Percentiles rank a stretch among this genome's conserved stretches.
phyloP scores from a whole-genome alignment of 2,113 vertebrate species.

The Archocentrus centrarchus region DNA sequence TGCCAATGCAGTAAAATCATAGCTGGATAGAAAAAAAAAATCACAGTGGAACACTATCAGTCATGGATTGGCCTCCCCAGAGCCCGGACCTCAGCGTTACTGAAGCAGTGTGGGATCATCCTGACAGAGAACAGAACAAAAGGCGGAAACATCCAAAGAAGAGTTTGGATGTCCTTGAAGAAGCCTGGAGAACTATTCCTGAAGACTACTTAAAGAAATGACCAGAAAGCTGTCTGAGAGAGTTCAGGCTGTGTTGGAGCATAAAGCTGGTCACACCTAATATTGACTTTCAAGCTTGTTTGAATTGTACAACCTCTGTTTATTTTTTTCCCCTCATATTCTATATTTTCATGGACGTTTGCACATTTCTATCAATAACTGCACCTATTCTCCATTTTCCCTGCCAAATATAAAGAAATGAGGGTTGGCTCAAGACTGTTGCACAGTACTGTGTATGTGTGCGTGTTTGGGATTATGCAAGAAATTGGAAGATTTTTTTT shows the following conservation, averaged over 20 bases:
- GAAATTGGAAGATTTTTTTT: neutral
- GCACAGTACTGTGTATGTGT: neutral
- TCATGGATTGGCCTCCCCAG: no score
- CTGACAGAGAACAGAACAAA: no score
- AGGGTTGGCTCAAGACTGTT: neutral
- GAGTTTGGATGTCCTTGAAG: no score
- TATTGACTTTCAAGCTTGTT: no score
- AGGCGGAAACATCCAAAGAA: neutral
- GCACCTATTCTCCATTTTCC: neutral
- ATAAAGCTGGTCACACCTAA: neutral
- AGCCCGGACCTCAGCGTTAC: no score
- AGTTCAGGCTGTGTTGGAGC: neutral
- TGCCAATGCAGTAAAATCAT: no score
- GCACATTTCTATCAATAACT: neutral
- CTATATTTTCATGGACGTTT: neutral
- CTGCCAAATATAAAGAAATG: neutral
- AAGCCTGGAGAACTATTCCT: no score
- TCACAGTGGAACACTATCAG: no score
- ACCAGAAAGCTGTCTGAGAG: no score
- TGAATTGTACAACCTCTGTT: neutral
- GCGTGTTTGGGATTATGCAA: neutral
- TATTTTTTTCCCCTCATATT: neutral
- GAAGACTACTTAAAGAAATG: no score
- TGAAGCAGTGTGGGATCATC: no score
- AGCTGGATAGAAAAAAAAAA: no score